Evolutionary conservation across 1,140 invertebrate genomes (phyloP), one percentile per base, ranked within the genome.

Genomic region (Subanguina moxae): DNA sequence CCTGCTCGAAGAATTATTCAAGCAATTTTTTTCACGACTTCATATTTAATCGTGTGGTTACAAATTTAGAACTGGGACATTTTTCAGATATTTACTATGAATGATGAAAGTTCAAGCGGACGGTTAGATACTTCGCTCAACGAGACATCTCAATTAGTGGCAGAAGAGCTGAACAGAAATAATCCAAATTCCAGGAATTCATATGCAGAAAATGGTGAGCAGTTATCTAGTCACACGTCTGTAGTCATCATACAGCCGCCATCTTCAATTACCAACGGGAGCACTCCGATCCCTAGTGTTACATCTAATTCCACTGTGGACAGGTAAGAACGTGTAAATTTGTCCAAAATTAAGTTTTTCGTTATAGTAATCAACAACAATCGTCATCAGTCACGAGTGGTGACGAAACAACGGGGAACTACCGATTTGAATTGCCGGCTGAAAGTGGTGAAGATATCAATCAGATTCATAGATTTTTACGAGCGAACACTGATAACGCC

Each of bases 161-260:
- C 32, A 19, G 61, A 57, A 15, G 65, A 57, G 21, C n/a, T 56
- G n/a, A 32, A 57, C 23, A 27, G 32, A 45, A 65, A 56, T 56
- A 23, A 23, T 56, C 28, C 52, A 5, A 38, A 38, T n/a, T n/a
- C n/a, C n/a, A n/a, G n/a, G n/a, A n/a, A n/a, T 38, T 38, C 32
- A 11, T 38, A 5, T 3, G 3, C 32, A 38, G 23, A 19, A 52
- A 52, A 15, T 15, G 48, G 58, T 61, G 28, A 61, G 17, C 3
- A 19, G 8, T n/a, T n/a, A n/a, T 21, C n/a, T n/a, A 32, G 64
- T 19, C 62, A 64, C 3, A 68, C 66, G 5, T 5, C 66, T n/a
- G 67, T 69, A 25, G 67, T 68, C 23, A 69, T 68, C 13, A 68
- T 68, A n/a, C 66, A 68, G 68, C 57, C 66, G 68, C 66, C 66